phyloP scores from a whole-genome alignment of 2,888 invertebrate genomes.

The Andricus quercusramuli region DNA sequence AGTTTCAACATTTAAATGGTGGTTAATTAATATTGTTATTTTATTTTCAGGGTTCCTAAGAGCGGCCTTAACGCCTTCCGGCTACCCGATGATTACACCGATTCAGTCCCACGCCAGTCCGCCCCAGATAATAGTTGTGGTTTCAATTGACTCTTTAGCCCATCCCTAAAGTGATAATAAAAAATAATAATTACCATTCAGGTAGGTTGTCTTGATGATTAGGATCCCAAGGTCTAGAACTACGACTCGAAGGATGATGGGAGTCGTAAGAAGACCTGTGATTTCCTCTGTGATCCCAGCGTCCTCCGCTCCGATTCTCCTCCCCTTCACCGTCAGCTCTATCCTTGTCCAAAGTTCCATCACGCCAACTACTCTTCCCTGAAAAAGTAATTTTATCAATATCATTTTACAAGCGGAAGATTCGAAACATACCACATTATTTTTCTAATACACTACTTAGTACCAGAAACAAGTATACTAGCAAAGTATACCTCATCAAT shows the following conservation, averaged over 20 bases:
- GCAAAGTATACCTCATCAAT: neutral
- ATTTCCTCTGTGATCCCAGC: constrained; percentile 75
- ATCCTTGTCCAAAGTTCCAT: constrained; percentile 73
- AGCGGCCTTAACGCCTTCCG: too few relatives aligned
- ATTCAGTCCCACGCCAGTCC: too few relatives aligned
- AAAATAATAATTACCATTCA: constrained; percentile 77
- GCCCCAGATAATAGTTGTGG: too few relatives aligned
- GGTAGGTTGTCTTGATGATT: constrained; percentile 80
- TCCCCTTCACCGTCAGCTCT: constrained; percentile 70
- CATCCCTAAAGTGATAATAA: neutral
- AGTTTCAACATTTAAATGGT: too few relatives aligned
- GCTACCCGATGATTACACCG: too few relatives aligned
- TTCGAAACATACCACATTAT: neutral
- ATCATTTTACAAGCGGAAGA: neutral
- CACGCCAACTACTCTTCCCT: constrained; percentile 79
- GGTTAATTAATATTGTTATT: too few relatives aligned
- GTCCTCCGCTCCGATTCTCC: constrained; percentile 66
- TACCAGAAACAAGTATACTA: constrained; percentile 20
- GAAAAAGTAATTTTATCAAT: neutral
- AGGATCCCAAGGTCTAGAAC: constrained; percentile 74
- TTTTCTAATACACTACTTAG: neutral
- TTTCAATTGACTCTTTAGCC: neutral
- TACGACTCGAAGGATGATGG: constrained; percentile 73
- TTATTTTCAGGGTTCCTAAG: too few relatives aligned
- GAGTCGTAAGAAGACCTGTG: constrained; percentile 74